Evolutionary conservation across 2,888 invertebrate species (phyloP).

Genomic region (Oligia fasciuncula): DNA sequence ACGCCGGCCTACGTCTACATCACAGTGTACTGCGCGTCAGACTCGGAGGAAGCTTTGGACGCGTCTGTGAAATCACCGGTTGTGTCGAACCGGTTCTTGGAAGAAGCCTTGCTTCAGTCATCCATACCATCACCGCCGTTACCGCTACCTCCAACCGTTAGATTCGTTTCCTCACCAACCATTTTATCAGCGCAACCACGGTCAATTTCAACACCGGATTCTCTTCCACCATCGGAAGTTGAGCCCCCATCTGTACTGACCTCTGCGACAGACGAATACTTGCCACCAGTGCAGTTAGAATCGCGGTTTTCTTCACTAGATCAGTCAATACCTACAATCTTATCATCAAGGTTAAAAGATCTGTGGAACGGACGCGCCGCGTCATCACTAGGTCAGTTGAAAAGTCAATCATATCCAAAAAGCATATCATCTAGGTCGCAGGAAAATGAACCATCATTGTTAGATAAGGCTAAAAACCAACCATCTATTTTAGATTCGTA

Average conservation of each 20-base stretch:
- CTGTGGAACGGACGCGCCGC: not conserved
- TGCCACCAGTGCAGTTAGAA: slow-evolving; percentile 14
- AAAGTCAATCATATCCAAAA: not conserved
- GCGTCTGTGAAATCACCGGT: not conserved
- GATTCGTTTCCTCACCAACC: not conserved
- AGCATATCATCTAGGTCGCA: not conserved
- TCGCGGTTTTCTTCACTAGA: slow-evolving; percentile 26
- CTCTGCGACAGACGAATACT: slow-evolving; percentile 16
- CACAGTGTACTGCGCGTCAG: slow-evolving; percentile 35
- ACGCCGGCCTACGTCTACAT: slow-evolving; percentile 29
- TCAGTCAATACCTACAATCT: not conserved
- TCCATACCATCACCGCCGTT: not conserved
- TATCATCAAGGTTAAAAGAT: slow-evolving; percentile 7
- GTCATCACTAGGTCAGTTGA: not conserved
- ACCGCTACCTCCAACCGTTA: not conserved
- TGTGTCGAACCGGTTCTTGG: not conserved
- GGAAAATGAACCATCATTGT: not conserved
- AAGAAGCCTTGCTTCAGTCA: not conserved
- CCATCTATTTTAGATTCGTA: not conserved
- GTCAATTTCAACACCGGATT: not conserved
- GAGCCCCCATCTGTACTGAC: not conserved
- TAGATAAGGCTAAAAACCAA: slow-evolving; percentile 1
- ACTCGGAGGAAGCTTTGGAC: not conserved
- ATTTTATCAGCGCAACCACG: not conserved
- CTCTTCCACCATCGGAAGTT: not conserved